phyloP scores from a whole-genome alignment of 2,797 vertebrate species.

The Tokudaia tokunoshimensis region DNA sequence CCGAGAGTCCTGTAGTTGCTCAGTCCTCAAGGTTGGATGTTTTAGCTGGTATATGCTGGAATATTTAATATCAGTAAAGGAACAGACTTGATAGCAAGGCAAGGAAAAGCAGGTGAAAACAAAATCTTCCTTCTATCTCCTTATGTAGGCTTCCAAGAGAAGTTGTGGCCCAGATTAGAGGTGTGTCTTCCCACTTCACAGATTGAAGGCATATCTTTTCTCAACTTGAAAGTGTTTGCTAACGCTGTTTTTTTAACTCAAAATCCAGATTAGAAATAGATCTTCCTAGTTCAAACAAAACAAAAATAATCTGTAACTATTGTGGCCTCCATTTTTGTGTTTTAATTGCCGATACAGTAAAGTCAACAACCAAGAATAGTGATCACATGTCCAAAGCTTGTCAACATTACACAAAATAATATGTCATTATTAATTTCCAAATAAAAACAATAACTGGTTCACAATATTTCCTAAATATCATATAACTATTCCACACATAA shows the following conservation, averaged over 20 bases:
- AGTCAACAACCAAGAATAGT: background rate
- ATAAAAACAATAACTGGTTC: too few relatives aligned
- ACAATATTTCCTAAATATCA: too few relatives aligned
- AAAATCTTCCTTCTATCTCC: background rate
- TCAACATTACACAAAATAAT: background rate
- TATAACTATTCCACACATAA: too few relatives aligned
- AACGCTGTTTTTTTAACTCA: background rate
- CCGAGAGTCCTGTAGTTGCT: background rate
- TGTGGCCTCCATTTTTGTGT: background rate
- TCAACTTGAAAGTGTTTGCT: too few relatives aligned
- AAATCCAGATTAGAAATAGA: background rate
- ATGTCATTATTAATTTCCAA: background rate
- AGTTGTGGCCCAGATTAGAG: background rate
- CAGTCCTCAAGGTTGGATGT: background rate
- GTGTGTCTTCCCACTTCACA: background rate
- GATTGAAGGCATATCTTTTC: background rate
- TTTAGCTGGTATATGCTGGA: background rate
- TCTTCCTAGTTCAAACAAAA: background rate
- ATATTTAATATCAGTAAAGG: background rate
- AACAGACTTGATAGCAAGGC: background rate
- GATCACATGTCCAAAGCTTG: background rate
- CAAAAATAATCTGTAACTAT: background rate
- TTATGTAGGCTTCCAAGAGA: background rate
- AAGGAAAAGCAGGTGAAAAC: background rate
- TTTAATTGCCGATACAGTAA: background rate